phyloP scores from a whole-genome alignment of 2,113 vertebrate species.

The Zeus faber region DNA sequence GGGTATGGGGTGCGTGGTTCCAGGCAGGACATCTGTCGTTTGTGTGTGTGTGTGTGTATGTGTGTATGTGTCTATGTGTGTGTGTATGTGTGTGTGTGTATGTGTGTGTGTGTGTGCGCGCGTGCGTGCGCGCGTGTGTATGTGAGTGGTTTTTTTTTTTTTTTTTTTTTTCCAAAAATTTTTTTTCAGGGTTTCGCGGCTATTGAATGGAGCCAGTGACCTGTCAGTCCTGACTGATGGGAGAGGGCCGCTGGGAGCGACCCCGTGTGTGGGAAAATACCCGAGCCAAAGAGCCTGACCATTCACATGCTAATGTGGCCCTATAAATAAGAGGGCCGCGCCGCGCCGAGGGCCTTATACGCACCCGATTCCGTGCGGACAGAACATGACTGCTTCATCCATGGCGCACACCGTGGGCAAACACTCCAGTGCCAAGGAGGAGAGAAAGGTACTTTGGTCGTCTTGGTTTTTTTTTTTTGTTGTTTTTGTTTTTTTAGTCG shows the following conservation, averaged over 20 bases:
- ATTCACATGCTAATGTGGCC: slow-evolving; percentile 87
- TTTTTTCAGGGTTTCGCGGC: slow-evolving; percentile 54
- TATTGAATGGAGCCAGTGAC: slow-evolving; percentile 85
- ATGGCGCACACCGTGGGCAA: slow-evolving; percentile 61
- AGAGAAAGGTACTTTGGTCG: slow-evolving; percentile 81
- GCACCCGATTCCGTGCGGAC: slow-evolving; percentile 36
- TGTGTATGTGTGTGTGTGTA: background rate
- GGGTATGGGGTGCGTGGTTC: slow-evolving; percentile 64
- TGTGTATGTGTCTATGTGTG: slow-evolving; percentile 13
- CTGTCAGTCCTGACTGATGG: slow-evolving; percentile 88
- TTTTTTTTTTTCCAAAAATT: no score
- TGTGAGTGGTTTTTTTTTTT: no score
- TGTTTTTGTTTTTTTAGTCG: no score
- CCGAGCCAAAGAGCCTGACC: slow-evolving; percentile 71
- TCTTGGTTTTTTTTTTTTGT: no score
- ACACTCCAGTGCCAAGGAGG: slow-evolving; percentile 78
- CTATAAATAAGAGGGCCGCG: slow-evolving; percentile 80
- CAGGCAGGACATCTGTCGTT: slow-evolving; percentile 87
- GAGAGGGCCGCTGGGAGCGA: slow-evolving; percentile 72
- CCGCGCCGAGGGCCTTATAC: slow-evolving; percentile 67
- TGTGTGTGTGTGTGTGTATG: slow-evolving; percentile 36
- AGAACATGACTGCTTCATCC: slow-evolving; percentile 79
- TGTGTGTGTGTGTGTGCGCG: slow-evolving; percentile 6
- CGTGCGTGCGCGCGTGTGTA: background rate
- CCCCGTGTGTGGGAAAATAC: slow-evolving; percentile 85